Evolutionary conservation across 2,113 vertebrate species (phyloP).

Genomic region (Hippoglossus stenolepis): DNA sequence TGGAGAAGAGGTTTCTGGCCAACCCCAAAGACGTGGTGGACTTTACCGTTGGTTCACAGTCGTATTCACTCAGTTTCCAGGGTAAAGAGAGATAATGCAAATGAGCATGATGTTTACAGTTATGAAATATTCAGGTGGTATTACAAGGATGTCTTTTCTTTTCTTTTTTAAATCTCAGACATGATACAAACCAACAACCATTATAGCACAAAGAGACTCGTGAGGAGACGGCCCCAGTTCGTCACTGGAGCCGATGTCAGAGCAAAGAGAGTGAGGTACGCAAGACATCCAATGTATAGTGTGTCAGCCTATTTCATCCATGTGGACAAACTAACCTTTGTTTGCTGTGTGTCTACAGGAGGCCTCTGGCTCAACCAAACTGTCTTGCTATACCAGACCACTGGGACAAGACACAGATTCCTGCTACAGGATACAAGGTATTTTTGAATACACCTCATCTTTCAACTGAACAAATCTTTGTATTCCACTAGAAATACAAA

Average conservation of each 20-base stretch:
- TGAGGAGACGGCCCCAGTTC: conserved; percentile 72
- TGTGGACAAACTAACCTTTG: not conserved
- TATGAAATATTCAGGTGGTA: not conserved
- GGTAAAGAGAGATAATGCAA: conserved; percentile 57
- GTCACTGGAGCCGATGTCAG: conserved; percentile 59
- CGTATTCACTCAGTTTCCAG: conserved; percentile 72
- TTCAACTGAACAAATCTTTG: not conserved
- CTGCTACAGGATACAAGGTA: conserved; percentile 76
- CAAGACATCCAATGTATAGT: not conserved
- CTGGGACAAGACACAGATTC: conserved; percentile 77
- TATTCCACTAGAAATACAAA: no score
- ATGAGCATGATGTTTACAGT: not conserved
- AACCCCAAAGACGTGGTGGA: conserved; percentile 64
- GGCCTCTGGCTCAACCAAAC: not conserved
- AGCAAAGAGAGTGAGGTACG: conserved; percentile 54
- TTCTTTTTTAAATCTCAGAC: conserved; percentile 44
- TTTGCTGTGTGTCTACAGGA: conserved; percentile 53
- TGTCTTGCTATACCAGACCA: conserved; percentile 58
- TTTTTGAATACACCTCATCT: not conserved
- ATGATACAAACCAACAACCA: conserved; percentile 74
- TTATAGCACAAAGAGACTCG: conserved; percentile 56
- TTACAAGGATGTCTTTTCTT: not conserved
- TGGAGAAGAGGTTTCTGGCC: conserved; percentile 74
- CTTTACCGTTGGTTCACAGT: conserved; percentile 73
- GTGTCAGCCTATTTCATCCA: not conserved